phyloP scores from a whole-genome alignment of 2,888 invertebrate genomes.

The Artemia sinica region DNA sequence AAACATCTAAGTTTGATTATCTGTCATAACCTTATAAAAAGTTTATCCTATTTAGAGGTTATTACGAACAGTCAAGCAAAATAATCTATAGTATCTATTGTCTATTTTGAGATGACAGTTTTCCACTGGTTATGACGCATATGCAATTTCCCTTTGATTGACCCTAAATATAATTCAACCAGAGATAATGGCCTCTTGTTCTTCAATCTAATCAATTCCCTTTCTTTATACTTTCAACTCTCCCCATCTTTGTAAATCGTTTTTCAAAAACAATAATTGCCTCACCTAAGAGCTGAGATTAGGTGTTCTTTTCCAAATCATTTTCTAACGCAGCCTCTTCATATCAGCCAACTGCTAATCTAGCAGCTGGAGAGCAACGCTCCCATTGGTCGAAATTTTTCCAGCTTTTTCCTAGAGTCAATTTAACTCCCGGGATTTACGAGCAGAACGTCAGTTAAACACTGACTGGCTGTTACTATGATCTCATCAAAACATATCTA shows the following conservation, averaged over 20 bases:
- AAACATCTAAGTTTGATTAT: too few species aligned
- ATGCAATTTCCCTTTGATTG: not conserved
- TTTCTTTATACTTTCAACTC: not conserved
- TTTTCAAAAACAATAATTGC: constrained; percentile 11
- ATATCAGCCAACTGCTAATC: too few species aligned
- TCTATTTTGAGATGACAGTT: not conserved
- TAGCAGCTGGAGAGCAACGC: too few species aligned
- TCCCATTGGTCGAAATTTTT: too few species aligned
- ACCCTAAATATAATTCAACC: not conserved
- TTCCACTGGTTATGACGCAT: constrained; percentile 9
- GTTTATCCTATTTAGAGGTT: too few species aligned
- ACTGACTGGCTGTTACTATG: too few species aligned
- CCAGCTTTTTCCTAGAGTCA: too few species aligned
- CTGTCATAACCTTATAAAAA: too few species aligned
- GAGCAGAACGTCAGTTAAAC: too few species aligned
- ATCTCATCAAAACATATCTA: not conserved
- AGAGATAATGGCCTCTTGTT: constrained; percentile 8
- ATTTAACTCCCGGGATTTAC: too few species aligned
- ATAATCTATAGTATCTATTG: too few species aligned
- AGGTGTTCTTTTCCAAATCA: not conserved
- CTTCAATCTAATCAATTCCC: constrained; percentile 12
- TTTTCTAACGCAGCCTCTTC: not conserved
- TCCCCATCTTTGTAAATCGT: not conserved
- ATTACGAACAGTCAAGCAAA: too few species aligned
- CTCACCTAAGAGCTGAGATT: constrained; percentile 7